phyloP scores from a whole-genome alignment of 2,888 invertebrate genomes.

The Clusia tigrina region DNA sequence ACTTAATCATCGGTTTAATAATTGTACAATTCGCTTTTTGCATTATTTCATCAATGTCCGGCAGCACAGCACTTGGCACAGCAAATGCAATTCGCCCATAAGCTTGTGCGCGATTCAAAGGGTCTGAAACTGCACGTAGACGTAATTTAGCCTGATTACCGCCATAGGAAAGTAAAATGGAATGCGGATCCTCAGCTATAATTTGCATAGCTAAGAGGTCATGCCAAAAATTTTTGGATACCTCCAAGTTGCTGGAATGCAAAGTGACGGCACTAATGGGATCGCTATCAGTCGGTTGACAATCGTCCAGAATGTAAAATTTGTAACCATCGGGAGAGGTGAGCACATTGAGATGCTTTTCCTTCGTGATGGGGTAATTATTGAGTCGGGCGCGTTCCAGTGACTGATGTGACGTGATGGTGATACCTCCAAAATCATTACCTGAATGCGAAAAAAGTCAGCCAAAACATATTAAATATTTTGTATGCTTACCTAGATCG shows the following conservation, averaged over 20 bases:
- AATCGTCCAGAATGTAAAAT: slow-evolving; percentile 80
- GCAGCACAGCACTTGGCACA: slow-evolving; percentile 80
- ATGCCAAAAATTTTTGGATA: slow-evolving; percentile 86
- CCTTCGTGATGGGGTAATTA: slow-evolving; percentile 77
- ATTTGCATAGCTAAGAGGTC: slow-evolving; percentile 78
- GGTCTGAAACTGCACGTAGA: slow-evolving; percentile 64
- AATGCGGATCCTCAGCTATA: slow-evolving; percentile 71
- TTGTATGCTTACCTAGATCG: slow-evolving; percentile 70
- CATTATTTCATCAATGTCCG: slow-evolving; percentile 78
- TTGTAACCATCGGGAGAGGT: slow-evolving; percentile 93
- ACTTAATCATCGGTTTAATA: slow-evolving; percentile 86
- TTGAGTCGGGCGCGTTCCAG: slow-evolving; percentile 75
- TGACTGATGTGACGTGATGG: slow-evolving; percentile 80
- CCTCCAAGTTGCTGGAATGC: slow-evolving; percentile 77
- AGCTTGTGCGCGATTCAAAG: slow-evolving; percentile 85
- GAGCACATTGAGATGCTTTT: slow-evolving; percentile 71
- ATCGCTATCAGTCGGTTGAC: slow-evolving; percentile 75
- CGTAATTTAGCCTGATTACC: slow-evolving; percentile 80
- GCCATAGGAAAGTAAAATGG: slow-evolving; percentile 74
- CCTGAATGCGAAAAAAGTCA: slow-evolving; percentile 41
- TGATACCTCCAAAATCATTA: slow-evolving; percentile 90
- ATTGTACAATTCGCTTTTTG: slow-evolving; percentile 77
- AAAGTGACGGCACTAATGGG: slow-evolving; percentile 83
- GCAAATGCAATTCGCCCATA: slow-evolving; percentile 97
- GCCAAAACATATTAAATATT: not conserved